phyloP scores from a whole-genome alignment of 2,113 vertebrate genomes.

The Anhinga rufa region DNA sequence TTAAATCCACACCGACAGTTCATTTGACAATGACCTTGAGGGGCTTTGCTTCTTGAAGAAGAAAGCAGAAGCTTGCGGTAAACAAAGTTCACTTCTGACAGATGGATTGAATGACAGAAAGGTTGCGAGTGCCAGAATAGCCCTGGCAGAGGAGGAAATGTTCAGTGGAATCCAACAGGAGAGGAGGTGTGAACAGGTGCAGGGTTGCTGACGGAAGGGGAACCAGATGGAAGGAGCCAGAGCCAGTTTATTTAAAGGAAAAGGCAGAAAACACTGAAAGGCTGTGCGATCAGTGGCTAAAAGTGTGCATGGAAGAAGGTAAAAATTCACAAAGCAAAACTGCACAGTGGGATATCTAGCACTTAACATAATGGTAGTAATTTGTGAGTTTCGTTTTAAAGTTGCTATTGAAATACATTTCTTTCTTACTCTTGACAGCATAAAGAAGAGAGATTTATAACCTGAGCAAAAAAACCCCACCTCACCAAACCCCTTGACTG shows the following conservation, averaged over 20 bases:
- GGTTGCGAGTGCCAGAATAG: constrained; percentile 98
- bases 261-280: constrained; percentile 88
- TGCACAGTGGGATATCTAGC: constrained; percentile 81
- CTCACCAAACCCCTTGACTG: background rate
- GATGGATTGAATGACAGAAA: constrained; percentile 99
- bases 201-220: constrained; percentile 99
- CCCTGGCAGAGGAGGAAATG: constrained; percentile 98
- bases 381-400: constrained; percentile 80
- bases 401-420: constrained; percentile 76
- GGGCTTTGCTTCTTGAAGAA: constrained; percentile 97
- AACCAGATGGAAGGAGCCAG: constrained; percentile 99
- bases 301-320: constrained; percentile 83
- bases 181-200: constrained; percentile 99
- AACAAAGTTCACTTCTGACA: constrained; percentile 99
- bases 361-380: constrained; percentile 82
- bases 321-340: constrained; percentile 84
- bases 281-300: constrained; percentile 84
- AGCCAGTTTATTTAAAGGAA: constrained; percentile 99
- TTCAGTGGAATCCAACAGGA: constrained; percentile 99
- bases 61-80: constrained; percentile 98
- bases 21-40: constrained; percentile 90
- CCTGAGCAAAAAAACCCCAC: background rate
- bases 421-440: constrained; percentile 65
- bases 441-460: constrained; percentile 67
- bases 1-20: constrained; percentile 83